Base-by-base conservation (phyloP, 1,140 invertebrate genomes). In the Sarcophaga peregrina region DNA sequence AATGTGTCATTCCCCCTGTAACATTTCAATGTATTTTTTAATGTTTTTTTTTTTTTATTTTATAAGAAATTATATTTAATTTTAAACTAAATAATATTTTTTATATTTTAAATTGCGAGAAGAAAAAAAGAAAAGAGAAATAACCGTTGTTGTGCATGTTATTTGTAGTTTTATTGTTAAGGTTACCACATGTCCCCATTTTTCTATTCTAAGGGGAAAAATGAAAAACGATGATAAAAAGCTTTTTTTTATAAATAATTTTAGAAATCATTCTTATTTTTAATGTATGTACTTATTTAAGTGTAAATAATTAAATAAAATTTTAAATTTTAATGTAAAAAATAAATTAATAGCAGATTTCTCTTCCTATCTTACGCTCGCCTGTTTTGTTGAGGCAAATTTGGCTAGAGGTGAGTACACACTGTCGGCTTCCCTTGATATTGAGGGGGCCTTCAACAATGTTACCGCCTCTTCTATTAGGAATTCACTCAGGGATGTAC, bases 261-360 rank as follows among this genome's bases (percentile, higher is more conserved):
- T 78, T 20, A 78, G 75, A 72, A 5, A 82, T 68, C 15, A 37
- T 37, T 73, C 73, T 20, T 82, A 62, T 82, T 72, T 82, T 72
- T 82, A 37, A 37, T 80, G 46, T 80, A 72, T 37, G 25, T 37
- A 62, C 47, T 62, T 74, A 73, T 62, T 81, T 81, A 68, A 68
- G 45, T 81, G 80, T 81, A 72, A 62, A 81, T 81, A 68, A 62
- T 81, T 81, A 46, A 81, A 81, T 68, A 68, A 81, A 68, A 20
- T 68, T 68, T 46, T 2, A 37, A 37, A 2, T 58, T 81, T 46
- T 81, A 62, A 68, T 81, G 62, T 81, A 52, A 37, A 81, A 52
- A 46, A 58, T 20, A 74, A 75, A 76, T 7, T 48, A 76, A 76
- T 48, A 17, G 8, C n/a, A 9, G 72, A 11, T 74, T 20, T 75